phyloP scores from a whole-genome alignment of 2,888 invertebrate genomes.

The Caenorhabditis wallacei region DNA sequence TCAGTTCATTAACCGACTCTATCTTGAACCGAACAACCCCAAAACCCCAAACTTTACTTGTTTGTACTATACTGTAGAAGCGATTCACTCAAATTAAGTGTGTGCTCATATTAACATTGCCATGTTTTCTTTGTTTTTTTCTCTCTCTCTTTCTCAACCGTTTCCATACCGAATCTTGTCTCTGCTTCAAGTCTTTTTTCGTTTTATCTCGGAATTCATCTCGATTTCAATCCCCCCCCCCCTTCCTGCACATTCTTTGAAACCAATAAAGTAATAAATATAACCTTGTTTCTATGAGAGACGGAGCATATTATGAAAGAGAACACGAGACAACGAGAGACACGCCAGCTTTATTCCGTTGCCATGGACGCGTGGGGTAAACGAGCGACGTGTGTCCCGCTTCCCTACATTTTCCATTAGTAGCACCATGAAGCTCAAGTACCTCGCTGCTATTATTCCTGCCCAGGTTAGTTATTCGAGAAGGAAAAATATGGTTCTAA shows the following conservation, averaged over 20 bases:
- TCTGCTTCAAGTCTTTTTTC: slow-evolving; percentile 38
- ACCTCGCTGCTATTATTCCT: slow-evolving; percentile 70
- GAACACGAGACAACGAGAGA: neutral
- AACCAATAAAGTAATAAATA: slow-evolving; percentile 19
- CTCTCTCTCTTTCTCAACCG: slow-evolving; percentile 2
- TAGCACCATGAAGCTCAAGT: slow-evolving; percentile 78
- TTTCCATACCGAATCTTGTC: slow-evolving; percentile 55
- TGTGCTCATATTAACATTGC: slow-evolving; percentile 64
- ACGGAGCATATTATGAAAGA: neutral
- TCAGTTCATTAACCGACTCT: slow-evolving; percentile 15
- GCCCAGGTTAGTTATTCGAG: slow-evolving; percentile 67
- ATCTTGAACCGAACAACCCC: neutral
- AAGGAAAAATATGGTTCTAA: too few species aligned
- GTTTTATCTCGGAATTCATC: slow-evolving; percentile 43
- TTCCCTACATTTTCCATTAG: neutral
- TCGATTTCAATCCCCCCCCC: slow-evolving; percentile 29
- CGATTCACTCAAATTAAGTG: slow-evolving; percentile 50
- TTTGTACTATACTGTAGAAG: slow-evolving; percentile 63
- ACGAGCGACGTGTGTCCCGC: neutral
- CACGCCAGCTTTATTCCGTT: slow-evolving; percentile 21
- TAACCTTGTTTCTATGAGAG: neutral
- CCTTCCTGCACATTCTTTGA: neutral
- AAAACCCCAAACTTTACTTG: slow-evolving; percentile 22
- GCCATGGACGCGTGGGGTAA: slow-evolving; percentile 39
- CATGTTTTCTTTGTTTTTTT: slow-evolving; percentile 21